Evolutionary conservation across 2,797 vertebrate species (phyloP).

Genomic region (Intellagama lesueurii): DNA sequence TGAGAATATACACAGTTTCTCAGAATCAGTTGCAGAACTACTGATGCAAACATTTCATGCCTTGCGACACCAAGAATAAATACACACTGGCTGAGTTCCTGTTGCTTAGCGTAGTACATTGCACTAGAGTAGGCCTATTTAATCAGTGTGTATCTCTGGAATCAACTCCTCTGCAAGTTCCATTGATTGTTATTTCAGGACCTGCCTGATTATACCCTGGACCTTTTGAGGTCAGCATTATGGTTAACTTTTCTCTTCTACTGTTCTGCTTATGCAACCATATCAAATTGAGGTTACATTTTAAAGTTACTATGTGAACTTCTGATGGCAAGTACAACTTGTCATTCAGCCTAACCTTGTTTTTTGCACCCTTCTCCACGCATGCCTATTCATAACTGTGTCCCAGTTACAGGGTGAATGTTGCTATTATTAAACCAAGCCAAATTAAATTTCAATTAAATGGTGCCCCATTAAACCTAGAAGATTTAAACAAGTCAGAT

Average conservation of each 20-base stretch:
- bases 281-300: not conserved
- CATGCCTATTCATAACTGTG: not conserved
- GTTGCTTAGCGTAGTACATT: no score
- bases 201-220: not conserved
- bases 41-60: not conserved
- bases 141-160: no score
- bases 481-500: conserved; percentile 16
- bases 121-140: no score
- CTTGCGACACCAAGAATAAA: not conserved
- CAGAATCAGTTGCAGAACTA: not conserved
- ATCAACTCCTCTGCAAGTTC: no score
- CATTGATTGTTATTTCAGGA: not conserved
- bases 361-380: not conserved
- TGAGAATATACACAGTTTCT: not conserved
- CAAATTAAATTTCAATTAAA: conserved; percentile 32
- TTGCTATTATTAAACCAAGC: conserved; percentile 24
- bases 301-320: not conserved
- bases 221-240: not conserved
- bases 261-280: conserved; percentile 1
- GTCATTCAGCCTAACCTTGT: conserved; percentile 13
- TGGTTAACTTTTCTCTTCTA: not conserved
- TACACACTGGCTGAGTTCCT: not conserved
- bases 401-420: not conserved
- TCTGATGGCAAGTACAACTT: not conserved
- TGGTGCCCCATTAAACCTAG: conserved; percentile 19